Conservation (phyloP, 2,888 invertebrate species). For the Luperina testacea region DNA sequence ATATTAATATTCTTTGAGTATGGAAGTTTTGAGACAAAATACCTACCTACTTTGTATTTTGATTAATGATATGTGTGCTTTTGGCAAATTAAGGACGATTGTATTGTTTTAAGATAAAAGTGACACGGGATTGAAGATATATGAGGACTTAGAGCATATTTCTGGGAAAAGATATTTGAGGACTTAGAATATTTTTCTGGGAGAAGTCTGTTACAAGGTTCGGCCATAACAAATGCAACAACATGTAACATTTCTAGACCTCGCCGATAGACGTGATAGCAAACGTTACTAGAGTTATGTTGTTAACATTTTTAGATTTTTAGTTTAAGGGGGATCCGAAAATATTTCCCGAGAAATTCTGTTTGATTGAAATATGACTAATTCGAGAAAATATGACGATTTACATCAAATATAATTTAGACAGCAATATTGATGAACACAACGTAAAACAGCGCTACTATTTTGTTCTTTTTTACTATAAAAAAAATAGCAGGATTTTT, state of each 20-base stretch:
- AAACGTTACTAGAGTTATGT: too few relatives aligned
- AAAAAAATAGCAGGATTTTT: background rate
- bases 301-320: background rate
- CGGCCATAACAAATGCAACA: background rate
- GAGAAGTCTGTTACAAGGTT: background rate
- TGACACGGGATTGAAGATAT: constrained; percentile 22
- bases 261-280: background rate
- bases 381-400: too few relatives aligned
- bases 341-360: background rate
- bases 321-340: background rate
- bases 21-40: constrained; percentile 36
- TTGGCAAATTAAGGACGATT: constrained; percentile 55
- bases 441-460: background rate
- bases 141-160: background rate
- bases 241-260: background rate
- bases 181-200: too few relatives aligned
- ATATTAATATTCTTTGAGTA: constrained; percentile 27
- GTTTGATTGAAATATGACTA: background rate
- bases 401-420: background rate
- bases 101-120: constrained; percentile 45
- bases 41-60: constrained; percentile 36
- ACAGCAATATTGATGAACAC: background rate
- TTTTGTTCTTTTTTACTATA: too few relatives aligned
- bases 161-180: background rate
- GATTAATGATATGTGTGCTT: constrained; percentile 58